Conservation (phyloP, 2,888 invertebrate species). For the Glyphotaelius pellucidus region DNA sequence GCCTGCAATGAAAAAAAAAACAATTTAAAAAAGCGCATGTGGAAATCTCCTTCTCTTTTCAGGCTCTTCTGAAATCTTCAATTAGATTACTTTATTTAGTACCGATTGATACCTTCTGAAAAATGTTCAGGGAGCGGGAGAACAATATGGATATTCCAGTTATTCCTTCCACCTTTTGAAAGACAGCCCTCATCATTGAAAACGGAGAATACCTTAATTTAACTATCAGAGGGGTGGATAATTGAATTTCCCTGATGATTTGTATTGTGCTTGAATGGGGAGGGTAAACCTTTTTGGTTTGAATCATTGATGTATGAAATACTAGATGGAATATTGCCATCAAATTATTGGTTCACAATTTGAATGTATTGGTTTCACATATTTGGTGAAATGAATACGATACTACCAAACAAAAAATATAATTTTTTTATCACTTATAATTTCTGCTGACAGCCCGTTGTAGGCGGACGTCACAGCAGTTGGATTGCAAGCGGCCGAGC, state of each 20-base stretch:
- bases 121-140: constrained; percentile 6
- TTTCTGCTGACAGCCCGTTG: too few species aligned
- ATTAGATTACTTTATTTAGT: constrained; percentile 11
- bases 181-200: constrained; percentile 40
- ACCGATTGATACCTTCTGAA: constrained; percentile 17
- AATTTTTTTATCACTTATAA: neutral
- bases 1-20: too few species aligned
- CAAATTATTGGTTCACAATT: neutral
- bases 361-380: neutral
- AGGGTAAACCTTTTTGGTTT: constrained; percentile 41
- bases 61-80: neutral
- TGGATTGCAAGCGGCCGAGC: too few species aligned
- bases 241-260: constrained; percentile 46
- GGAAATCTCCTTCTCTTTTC: neutral
- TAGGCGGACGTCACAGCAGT: too few species aligned
- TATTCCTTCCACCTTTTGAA: constrained; percentile 29
- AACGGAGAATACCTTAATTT: constrained; percentile 45
- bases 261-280: constrained; percentile 25
- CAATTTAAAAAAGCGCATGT: too few species aligned
- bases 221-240: constrained; percentile 38
- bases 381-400: neutral
- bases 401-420: neutral
- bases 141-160: constrained; percentile 13
- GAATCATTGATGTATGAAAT: neutral
- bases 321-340: neutral